Conservation (phyloP, 2,888 invertebrate genomes). For the Steromphala cineraria region DNA sequence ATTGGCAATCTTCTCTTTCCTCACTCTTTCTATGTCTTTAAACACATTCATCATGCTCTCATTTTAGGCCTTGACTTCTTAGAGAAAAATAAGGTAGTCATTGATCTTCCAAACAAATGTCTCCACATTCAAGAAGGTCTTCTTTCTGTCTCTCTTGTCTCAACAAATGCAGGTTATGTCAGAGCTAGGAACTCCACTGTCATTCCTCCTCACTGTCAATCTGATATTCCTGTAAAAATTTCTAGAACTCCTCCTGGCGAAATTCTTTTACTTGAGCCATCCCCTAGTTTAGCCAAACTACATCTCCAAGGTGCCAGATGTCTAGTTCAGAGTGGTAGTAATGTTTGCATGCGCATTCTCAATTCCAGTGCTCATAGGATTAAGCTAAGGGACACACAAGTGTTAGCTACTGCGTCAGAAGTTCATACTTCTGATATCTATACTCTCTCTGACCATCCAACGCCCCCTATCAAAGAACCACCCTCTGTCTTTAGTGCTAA, state of each 20-base stretch:
- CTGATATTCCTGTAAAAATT: not conserved
- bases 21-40: constrained; percentile 7
- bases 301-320: too few species aligned
- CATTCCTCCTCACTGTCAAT: not conserved
- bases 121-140: not conserved
- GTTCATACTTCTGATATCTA: not conserved
- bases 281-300: too few species aligned
- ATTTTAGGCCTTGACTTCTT: not conserved
- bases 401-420: not conserved
- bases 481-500: not conserved
- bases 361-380: too few species aligned
- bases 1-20: not conserved
- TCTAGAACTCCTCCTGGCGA: not conserved
- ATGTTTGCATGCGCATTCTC: too few species aligned
- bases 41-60: not conserved
- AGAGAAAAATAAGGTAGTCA: not conserved
- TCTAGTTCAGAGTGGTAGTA: too few species aligned
- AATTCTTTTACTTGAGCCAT: too few species aligned
- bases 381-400: not conserved
- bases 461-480: not conserved
- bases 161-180: not conserved
- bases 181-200: not conserved
- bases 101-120: not conserved
- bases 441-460: not conserved
- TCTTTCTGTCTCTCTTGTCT: not conserved